These are phyloP conservation scores for Cassiopea xamachana DNA, from an alignment of 30 jellyfish, hydroid and myxozoan genomes.

Conservation along the genomic window DNA sequence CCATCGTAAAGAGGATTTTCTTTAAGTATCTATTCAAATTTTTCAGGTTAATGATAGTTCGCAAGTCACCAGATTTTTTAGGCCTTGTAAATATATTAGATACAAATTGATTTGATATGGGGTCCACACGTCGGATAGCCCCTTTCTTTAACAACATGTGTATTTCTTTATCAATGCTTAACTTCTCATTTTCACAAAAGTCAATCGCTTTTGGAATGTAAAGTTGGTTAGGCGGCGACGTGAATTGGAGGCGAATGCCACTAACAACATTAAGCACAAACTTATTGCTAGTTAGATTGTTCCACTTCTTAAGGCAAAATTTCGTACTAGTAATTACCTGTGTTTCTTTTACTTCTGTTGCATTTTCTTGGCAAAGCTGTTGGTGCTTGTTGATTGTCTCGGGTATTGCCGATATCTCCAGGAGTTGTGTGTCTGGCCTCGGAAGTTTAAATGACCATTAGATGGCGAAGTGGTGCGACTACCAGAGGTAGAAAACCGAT, in stretches of 20 bases:
- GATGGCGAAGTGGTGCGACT: neutral
- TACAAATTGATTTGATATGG: neutral
- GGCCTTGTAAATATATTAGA: neutral
- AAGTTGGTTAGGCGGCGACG: neutral
- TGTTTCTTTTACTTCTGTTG: neutral
- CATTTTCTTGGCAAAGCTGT: neutral
- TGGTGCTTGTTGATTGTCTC: neutral
- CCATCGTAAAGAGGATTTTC: constrained; percentile 29
- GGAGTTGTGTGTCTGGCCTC: neutral
- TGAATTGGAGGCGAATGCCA: neutral
- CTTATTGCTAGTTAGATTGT: neutral
- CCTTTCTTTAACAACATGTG: neutral
- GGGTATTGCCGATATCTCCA: neutral
- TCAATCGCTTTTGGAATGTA: neutral
- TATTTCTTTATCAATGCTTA: neutral
- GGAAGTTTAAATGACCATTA: neutral
- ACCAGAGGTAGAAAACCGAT: neutral
- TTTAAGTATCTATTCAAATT: neutral
- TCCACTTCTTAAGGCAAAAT: neutral
- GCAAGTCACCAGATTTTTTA: neutral
- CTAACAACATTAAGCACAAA: neutral
- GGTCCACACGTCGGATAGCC: neutral
- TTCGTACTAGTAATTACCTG: neutral
- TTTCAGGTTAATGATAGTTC: constrained; percentile 15
- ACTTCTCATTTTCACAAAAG: neutral